Percentiles rank a stretch among this genome's conserved stretches.
These are phyloP conservation scores for Burhinus oedicnemus DNA, from an alignment of 2,113 vertebrate species.

Conservation along the genomic window DNA sequence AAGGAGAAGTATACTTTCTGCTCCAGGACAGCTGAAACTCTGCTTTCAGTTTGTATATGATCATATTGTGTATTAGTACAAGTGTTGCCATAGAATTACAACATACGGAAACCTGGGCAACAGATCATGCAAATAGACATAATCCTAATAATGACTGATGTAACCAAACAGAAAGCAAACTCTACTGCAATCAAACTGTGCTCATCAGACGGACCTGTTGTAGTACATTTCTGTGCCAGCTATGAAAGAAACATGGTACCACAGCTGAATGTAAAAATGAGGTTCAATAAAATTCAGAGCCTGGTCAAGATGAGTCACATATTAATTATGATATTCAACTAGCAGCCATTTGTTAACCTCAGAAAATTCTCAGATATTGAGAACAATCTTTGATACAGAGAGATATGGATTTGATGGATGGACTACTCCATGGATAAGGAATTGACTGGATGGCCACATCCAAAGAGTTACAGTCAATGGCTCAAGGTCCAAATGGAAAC, in stretches of 20 bases:
- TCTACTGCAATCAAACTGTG: neutral
- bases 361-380: neutral
- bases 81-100: conserved; percentile 21
- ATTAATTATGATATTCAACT: neutral
- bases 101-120: conserved; percentile 47
- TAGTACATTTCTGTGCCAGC: neutral
- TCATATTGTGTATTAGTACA: neutral
- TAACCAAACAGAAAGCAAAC: neutral
- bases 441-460: neutral
- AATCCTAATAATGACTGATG: neutral
- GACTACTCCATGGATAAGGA: neutral
- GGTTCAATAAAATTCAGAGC: neutral
- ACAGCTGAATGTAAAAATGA: neutral
- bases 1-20: conserved; percentile 5
- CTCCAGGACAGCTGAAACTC: neutral
- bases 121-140: conserved; percentile 13
- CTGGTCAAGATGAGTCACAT: neutral
- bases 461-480: neutral
- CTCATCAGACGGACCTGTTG: neutral
- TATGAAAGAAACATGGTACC: neutral
- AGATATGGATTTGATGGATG: neutral
- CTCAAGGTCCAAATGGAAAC: neutral
- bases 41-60: neutral
- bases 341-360: neutral
- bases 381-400: neutral